phyloP scores from a whole-genome alignment of 2,888 invertebrate species.

The Hirtodrosophila duncani region DNA sequence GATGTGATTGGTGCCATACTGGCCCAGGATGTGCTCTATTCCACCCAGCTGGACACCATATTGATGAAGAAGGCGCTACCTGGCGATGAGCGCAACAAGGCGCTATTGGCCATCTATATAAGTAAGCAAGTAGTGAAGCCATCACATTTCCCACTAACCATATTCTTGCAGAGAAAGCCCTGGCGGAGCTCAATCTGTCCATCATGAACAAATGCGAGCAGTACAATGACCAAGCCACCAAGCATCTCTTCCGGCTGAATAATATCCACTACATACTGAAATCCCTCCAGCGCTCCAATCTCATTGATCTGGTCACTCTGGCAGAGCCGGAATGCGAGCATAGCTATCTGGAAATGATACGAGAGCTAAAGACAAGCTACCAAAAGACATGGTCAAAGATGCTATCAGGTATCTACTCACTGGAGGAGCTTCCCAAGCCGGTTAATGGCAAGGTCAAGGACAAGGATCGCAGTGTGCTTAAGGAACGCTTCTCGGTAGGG shows the following conservation, averaged over 20 bases:
- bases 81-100: constrained; percentile 81
- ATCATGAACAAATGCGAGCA: constrained; percentile 94
- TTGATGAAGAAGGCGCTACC: constrained; percentile 78
- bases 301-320: constrained; percentile 88
- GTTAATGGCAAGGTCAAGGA: constrained; percentile 87
- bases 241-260: constrained; percentile 94
- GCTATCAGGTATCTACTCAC: constrained; percentile 84
- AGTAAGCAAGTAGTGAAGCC: constrained; percentile 80
- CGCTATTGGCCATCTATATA: constrained; percentile 88
- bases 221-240: constrained; percentile 90
- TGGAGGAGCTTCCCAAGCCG: constrained; percentile 84
- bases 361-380: constrained; percentile 84
- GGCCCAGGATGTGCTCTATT: constrained; percentile 81
- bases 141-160: background rate
- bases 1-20: constrained; percentile 85
- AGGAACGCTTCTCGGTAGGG: constrained; percentile 92
- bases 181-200: constrained; percentile 93
- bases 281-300: constrained; percentile 89
- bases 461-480: constrained; percentile 90
- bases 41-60: constrained; percentile 80
- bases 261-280: constrained; percentile 97
- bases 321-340: constrained; percentile 92
- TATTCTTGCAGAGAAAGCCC: constrained; percentile 85
- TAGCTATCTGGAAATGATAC: constrained; percentile 91
- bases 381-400: constrained; percentile 89